Base-by-base conservation (phyloP, 2,113 vertebrate species). In the Carassius auratus region DNA sequence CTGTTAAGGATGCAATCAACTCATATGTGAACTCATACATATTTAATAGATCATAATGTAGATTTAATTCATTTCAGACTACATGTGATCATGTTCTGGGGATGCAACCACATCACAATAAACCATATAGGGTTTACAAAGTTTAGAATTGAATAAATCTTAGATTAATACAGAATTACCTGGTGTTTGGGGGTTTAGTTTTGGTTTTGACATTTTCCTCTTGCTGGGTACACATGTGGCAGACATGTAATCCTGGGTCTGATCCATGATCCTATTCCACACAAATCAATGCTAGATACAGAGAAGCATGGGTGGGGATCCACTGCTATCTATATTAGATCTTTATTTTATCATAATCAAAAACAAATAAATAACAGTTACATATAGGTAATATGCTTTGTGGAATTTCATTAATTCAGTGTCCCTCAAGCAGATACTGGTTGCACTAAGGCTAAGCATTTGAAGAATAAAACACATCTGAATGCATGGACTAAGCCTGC, bases 161-260 rank as follows among this genome's bases (percentile, higher is more conserved):
- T 3, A 36, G 2, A 42, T 42, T 12, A 9, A 48, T 52, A 4
- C 19, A 30, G 3, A 1, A 10, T 30, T 57, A 90, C 86, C 89
- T 88, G 87, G 23, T 55, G 61, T 75, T 12, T 76, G 61, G 78
- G 92, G 92, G 92, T 90, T 94, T 33, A 86, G 81, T 59, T 92
- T 93, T 9, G 92, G 91, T 85, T 91, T 93, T n/a, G 83, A 83
- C 10, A 90, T 88, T 52, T 91, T 95, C 82, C 92, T 94, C 84
- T 94, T 94, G 59, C 92, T 91, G 21, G 92, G 89, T 69, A 93
- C 85, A 30, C 92, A 93, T 66, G 91, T 77, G 84, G 90, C 91
- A 73, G 94, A 93, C 92, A 94, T 92, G 52, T 89, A 91, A 87
- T 87, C 88, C 55, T 85, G 85, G 19, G 77, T 83, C 71, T 87